These are phyloP conservation scores for Danaus plexippus DNA, from an alignment of 1,140 invertebrate genomes.

Conservation along the genomic window DNA sequence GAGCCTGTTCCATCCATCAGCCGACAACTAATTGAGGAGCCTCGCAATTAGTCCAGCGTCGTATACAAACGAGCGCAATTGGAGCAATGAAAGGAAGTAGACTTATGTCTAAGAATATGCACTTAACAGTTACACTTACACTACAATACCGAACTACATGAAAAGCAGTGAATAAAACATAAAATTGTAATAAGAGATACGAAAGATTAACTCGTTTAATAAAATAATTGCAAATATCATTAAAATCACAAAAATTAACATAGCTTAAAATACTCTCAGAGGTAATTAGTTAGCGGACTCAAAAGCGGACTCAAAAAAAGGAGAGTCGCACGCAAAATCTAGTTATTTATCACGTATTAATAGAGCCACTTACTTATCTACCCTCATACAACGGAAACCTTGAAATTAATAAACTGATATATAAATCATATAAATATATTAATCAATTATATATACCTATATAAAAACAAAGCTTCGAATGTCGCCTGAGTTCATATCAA, in stretches of 20 bases:
- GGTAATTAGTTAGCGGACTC: too few relatives aligned
- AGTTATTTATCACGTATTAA: background rate
- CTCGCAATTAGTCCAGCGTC: slow-evolving; percentile 56
- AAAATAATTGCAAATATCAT: too few relatives aligned
- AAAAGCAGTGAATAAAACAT: too few relatives aligned
- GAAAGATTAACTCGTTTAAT: too few relatives aligned
- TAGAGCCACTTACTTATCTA: background rate
- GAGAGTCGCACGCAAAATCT: background rate
- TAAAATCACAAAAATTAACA: too few relatives aligned
- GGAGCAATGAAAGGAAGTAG: slow-evolving; percentile 59
- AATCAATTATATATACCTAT: too few relatives aligned
- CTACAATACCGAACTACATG: background rate
- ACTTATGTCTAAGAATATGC: slow-evolving; percentile 33
- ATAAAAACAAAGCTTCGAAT: background rate
- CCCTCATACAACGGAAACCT: background rate
- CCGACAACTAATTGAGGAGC: slow-evolving; percentile 48
- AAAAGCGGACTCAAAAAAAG: too few relatives aligned
- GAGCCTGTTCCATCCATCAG: slow-evolving; percentile 31
- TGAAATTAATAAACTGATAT: too few relatives aligned
- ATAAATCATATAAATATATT: too few relatives aligned
- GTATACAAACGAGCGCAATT: slow-evolving; percentile 61
- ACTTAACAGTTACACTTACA: slow-evolving; percentile 8
- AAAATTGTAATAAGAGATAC: too few relatives aligned
- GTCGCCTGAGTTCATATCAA: slow-evolving; percentile 6
- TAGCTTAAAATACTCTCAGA: too few relatives aligned